phyloP scores from a whole-genome alignment of 1,140 invertebrate species.

The Bombus cullumanus region DNA sequence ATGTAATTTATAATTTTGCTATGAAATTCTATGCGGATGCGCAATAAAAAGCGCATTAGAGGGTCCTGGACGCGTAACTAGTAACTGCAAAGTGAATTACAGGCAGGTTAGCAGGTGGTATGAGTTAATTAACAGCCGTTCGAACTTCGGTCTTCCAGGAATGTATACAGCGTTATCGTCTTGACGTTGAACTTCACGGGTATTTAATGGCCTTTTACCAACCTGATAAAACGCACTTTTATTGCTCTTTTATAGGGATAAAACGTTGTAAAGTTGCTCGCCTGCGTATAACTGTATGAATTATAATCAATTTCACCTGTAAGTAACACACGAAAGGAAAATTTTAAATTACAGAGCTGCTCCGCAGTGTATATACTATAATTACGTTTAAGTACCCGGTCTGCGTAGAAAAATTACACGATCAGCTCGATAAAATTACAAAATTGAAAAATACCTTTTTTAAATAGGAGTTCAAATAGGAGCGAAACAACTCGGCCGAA shows the following conservation, averaged over 20 bases:
- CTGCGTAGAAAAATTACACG: neutral
- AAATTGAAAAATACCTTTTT: neutral
- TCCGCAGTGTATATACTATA: neutral
- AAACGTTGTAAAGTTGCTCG: neutral
- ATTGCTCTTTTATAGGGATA: slow-evolving; percentile 18
- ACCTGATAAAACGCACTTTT: slow-evolving; percentile 52
- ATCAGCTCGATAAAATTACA: neutral
- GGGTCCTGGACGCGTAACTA: slow-evolving; percentile 38
- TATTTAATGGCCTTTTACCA: slow-evolving; percentile 54
- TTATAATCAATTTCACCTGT: neutral
- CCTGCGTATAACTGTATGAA: neutral
- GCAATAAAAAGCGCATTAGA: slow-evolving; percentile 68
- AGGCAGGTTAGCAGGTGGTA: slow-evolving; percentile 40
- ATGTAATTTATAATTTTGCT: slow-evolving; percentile 67
- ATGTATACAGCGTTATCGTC: slow-evolving; percentile 53
- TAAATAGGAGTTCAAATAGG: neutral
- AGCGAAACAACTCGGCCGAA: neutral
- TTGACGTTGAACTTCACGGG: slow-evolving; percentile 31
- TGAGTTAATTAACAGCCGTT: slow-evolving; percentile 69
- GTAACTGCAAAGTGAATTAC: slow-evolving; percentile 65
- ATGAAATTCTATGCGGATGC: slow-evolving; percentile 52
- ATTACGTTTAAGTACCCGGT: neutral
- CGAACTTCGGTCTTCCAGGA: slow-evolving; percentile 61
- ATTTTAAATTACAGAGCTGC: neutral
- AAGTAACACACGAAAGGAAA: neutral